phyloP scores from a whole-genome alignment of 2,888 invertebrate genomes.

The Aproaerema taeniolella region DNA sequence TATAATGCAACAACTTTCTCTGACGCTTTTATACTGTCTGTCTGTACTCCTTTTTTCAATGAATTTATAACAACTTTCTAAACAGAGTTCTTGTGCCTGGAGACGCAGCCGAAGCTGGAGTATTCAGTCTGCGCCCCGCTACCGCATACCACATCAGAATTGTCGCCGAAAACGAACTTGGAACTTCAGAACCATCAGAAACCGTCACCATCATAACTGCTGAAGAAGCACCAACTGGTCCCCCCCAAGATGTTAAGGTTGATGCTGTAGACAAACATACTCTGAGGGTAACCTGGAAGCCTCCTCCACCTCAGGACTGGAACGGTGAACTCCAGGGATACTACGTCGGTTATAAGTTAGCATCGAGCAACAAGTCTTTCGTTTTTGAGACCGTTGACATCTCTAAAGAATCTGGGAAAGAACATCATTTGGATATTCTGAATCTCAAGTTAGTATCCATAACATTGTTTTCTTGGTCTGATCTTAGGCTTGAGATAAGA shows the following conservation, averaged over 20 bases:
- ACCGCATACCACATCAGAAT: slow-evolving; percentile 95
- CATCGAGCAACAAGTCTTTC: slow-evolving; percentile 90
- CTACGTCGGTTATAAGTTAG: slow-evolving; percentile 92
- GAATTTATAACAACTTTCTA: too few species aligned
- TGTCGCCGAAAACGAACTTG: slow-evolving; percentile 95
- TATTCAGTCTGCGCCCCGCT: slow-evolving; percentile 91
- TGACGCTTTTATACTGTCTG: too few species aligned
- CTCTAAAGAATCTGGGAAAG: slow-evolving; percentile 93
- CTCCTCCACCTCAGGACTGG: slow-evolving; percentile 92
- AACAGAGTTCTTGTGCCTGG: slow-evolving; percentile 90
- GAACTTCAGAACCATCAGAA: slow-evolving; percentile 94
- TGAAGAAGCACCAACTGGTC: slow-evolving; percentile 92
- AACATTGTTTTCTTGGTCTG: background rate
- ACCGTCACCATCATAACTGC: slow-evolving; percentile 96
- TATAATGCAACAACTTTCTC: too few species aligned
- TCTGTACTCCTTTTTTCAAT: too few species aligned
- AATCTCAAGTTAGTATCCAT: slow-evolving; percentile 84
- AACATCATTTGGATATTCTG: slow-evolving; percentile 89
- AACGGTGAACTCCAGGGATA: slow-evolving; percentile 92
- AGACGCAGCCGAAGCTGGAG: slow-evolving; percentile 91
- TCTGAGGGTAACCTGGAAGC: slow-evolving; percentile 92
- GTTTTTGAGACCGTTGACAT: slow-evolving; percentile 95
- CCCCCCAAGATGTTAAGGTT: slow-evolving; percentile 89
- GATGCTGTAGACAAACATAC: slow-evolving; percentile 93
- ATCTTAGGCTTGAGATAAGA: too few species aligned